Conservation (phyloP, 2,888 invertebrate species). For the Incurvaria masculella region DNA sequence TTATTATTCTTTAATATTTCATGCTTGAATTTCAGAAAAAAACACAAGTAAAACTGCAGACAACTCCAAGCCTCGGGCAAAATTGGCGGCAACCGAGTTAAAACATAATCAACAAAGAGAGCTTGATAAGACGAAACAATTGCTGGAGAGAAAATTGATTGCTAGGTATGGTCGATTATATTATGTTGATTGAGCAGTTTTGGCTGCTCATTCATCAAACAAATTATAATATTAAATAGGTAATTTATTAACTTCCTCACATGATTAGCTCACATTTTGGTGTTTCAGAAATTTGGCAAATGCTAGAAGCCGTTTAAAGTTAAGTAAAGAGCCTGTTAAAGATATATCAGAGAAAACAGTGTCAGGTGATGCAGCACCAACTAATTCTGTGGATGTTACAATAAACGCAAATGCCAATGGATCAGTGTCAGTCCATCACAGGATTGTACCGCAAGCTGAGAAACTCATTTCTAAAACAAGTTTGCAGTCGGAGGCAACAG, state of each 20-base stretch:
- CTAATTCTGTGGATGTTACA: too few relatives aligned
- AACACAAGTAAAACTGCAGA: conserved; percentile 18
- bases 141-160: conserved; percentile 38
- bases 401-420: too few relatives aligned
- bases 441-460: neutral
- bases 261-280: too few relatives aligned
- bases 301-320: neutral
- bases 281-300: neutral
- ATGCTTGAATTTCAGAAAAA: conserved; percentile 1
- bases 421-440: neutral
- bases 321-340: neutral
- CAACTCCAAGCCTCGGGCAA: conserved; percentile 35
- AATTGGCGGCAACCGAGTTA: conserved; percentile 35
- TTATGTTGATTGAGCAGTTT: too few relatives aligned
- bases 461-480: neutral
- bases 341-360: too few relatives aligned
- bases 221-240: too few relatives aligned
- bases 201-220: too few relatives aligned
- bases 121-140: conserved; percentile 37
- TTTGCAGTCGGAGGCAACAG: neutral
- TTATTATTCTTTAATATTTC: too few relatives aligned
- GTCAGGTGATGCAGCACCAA: too few relatives aligned
- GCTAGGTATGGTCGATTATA: too few relatives aligned
- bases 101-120: conserved; percentile 35
- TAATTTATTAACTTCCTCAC: too few relatives aligned